Evolutionary conservation across 2,797 vertebrate genomes (phyloP).

Genomic region (Mus caroli): DNA sequence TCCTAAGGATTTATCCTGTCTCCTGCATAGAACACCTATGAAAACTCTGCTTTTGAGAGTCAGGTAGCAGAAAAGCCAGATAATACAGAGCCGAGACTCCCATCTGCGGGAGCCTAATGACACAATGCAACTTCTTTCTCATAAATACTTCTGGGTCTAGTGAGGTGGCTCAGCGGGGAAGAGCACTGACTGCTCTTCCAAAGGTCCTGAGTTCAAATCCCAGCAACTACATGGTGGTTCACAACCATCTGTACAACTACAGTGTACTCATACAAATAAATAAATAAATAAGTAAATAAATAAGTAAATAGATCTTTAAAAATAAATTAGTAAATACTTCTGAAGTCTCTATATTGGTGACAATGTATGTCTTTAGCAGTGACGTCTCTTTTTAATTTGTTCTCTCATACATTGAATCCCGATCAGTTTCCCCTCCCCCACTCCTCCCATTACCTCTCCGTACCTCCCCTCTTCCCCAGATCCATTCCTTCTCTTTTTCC

Average conservation of each 20-base stretch:
- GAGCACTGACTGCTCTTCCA: too few relatives aligned
- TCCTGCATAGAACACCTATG: conserved; percentile 51
- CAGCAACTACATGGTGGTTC: too few relatives aligned
- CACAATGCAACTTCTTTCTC: neutral
- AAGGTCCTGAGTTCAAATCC: too few relatives aligned
- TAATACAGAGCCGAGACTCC: conserved; percentile 64
- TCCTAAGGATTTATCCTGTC: conserved; percentile 80
- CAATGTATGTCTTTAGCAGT: neutral
- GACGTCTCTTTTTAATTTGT: neutral
- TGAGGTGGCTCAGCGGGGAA: too few relatives aligned
- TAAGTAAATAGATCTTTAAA: too few relatives aligned
- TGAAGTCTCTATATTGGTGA: neutral
- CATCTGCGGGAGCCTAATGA: conserved; percentile 42
- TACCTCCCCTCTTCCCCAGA: neutral
- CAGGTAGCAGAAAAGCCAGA: conserved; percentile 78
- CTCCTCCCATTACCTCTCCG: neutral
- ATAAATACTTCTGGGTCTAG: neutral
- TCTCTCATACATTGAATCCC: neutral
- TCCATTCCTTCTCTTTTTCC: neutral
- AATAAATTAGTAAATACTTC: neutral
- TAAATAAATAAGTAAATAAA: too few relatives aligned
- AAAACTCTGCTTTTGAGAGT: conserved; percentile 77
- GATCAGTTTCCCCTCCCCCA: neutral
- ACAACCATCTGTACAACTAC: too few relatives aligned
- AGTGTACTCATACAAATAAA: too few relatives aligned